phyloP scores from a whole-genome alignment of 1,140 invertebrate genomes.

The Drosophila miranda region DNA sequence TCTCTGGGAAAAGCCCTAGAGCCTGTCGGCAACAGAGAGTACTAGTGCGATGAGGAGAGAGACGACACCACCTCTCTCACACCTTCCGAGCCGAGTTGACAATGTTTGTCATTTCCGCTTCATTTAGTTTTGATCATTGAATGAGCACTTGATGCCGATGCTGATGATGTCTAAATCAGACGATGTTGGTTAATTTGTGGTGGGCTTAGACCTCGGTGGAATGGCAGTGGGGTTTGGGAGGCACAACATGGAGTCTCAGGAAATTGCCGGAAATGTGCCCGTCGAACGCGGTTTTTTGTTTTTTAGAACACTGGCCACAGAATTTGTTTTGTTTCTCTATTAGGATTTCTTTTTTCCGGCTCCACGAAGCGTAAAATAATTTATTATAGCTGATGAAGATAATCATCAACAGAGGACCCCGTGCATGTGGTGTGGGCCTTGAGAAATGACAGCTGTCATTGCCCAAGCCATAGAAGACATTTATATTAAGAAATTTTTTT shows the following conservation, averaged over 20 bases:
- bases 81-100: slow-evolving; percentile 17
- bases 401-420: too few relatives aligned
- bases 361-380: background rate
- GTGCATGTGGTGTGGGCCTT: background rate
- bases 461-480: background rate
- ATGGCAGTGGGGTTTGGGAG: too few relatives aligned
- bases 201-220: slow-evolving; percentile 1
- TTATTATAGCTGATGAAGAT: slow-evolving; percentile 1
- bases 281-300: slow-evolving; percentile 9
- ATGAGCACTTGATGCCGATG: background rate
- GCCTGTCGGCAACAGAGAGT: slow-evolving; percentile 13
- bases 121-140: slow-evolving; percentile 38
- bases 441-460: slow-evolving; percentile 14
- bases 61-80: background rate
- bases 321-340: slow-evolving; percentile 3
- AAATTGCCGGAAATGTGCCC: slow-evolving; percentile 46
- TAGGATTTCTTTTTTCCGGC: slow-evolving; percentile 4
- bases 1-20: background rate
- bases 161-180: slow-evolving; percentile 36
- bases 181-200: background rate
- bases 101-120: slow-evolving; percentile 53
- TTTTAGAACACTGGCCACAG: background rate
- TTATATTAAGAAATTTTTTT: background rate
- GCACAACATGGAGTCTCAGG: slow-evolving; percentile 5
- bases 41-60: background rate